Base-by-base conservation (phyloP, 2,113 vertebrate genomes). In the Fulica atra region DNA sequence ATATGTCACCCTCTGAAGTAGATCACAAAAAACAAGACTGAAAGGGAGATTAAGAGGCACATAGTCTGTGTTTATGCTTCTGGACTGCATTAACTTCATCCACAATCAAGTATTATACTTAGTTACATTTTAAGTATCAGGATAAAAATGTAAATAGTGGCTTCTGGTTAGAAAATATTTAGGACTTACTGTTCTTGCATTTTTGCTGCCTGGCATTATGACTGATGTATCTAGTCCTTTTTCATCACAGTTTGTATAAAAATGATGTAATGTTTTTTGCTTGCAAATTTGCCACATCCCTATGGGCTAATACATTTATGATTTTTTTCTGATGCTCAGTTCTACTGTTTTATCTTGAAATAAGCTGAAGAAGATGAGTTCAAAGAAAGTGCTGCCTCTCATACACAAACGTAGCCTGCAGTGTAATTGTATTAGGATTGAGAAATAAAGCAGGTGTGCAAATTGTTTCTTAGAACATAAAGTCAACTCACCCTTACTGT, bases 381-480 rank as follows among this genome's bases (percentile, higher is more conserved):
- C 66, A 87, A 38, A 91, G n/a, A 33, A 85, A 59, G 19, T 71
- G 10, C 44, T 51, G 35, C 61, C 33, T 51, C 54, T 57, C 4
- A 2, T 44, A 38, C 0, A 1, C 26, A 72, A 66, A 80, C 25
- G 12, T 65, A 90, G 53, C 59, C 70, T 80, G n/a, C 50, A 65
- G 56, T 88, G 36, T 82, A 93, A 86, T 90, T 93, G 21, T 42
- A 50, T 92, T 69, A 83, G 63, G 46, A 63, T 71, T 95, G 77
- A 81, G 85, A 96, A 92, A 70, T 61, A 66, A 91, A 90, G 17
- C 82, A 83, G 80, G 65, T 91, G 69, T 81, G 29, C 56, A 60
- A 11, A 44, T 78, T 81, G 26, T 77, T 94, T 86, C 72, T 93
- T 28, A 78, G 81, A 79, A 80, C 29, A 74, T 88, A 77, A 70